phyloP scores from a whole-genome alignment of 64 coral and sea anemone species.

The Montipora foliosa region DNA sequence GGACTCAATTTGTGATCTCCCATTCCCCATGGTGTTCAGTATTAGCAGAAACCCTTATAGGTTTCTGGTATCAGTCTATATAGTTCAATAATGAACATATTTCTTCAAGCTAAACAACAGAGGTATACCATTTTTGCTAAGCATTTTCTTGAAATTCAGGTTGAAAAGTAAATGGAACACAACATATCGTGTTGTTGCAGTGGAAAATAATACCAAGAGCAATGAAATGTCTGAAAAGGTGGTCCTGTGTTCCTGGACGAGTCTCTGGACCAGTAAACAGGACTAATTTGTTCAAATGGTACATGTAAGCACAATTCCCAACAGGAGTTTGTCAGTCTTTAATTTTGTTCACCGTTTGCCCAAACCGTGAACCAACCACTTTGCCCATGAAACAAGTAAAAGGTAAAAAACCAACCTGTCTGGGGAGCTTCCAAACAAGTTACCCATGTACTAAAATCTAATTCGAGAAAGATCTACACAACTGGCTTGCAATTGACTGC shows the following conservation, averaged over 20 bases:
- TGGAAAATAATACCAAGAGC: too few relatives aligned
- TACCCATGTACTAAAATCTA: neutral
- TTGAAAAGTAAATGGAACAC: neutral
- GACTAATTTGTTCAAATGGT: too few relatives aligned
- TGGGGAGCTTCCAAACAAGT: constrained; percentile 3
- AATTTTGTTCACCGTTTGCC: too few relatives aligned
- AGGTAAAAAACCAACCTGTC: neutral
- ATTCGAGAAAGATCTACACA: neutral
- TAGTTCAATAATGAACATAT: constrained; percentile 3
- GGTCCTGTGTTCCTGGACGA: neutral
- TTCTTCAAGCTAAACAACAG: neutral
- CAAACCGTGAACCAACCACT: too few relatives aligned
- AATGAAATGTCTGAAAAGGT: too few relatives aligned
- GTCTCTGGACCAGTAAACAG: neutral
- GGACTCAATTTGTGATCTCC: neutral
- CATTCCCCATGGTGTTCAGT: neutral
- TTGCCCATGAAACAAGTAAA: too few relatives aligned
- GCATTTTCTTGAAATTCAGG: neutral
- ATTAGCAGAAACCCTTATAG: neutral
- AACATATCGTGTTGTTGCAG: too few relatives aligned
- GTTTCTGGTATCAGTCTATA: neutral
- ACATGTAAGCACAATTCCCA: too few relatives aligned
- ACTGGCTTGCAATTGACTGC: neutral
- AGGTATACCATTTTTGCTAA: neutral
- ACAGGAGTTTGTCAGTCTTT: too few relatives aligned